These are phyloP conservation scores for Coptodon bakossiorum DNA, from an alignment of 2,113 vertebrate genomes.

Conservation along the genomic window DNA sequence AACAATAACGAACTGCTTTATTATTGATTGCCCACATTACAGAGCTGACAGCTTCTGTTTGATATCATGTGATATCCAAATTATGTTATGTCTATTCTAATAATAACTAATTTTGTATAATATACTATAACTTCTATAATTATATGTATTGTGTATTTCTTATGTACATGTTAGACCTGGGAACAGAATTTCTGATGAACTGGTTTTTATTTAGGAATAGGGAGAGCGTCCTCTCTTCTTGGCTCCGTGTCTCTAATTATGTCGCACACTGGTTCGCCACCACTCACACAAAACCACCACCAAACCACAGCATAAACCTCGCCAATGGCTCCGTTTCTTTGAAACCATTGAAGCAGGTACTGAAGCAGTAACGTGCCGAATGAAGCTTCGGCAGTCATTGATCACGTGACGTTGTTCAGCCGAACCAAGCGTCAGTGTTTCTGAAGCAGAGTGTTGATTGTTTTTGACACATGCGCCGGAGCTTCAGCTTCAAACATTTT, in stretches of 20 bases:
- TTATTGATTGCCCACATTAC: neutral
- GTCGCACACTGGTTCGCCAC: neutral
- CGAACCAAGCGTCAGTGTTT: neutral
- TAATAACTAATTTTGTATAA: neutral
- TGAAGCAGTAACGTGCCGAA: neutral
- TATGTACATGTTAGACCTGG: no score
- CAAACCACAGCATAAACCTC: neutral
- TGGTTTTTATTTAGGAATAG: neutral
- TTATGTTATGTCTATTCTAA: neutral
- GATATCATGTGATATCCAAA: neutral
- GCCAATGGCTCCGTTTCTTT: neutral
- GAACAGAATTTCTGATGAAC: no score
- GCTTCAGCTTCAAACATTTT: neutral
- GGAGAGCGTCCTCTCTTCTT: neutral
- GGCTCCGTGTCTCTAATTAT: neutral
- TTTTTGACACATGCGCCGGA: neutral
- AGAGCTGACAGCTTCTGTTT: neutral
- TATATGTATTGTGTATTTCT: neutral
- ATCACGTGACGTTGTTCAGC: neutral
- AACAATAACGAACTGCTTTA: neutral
- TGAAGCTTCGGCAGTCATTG: neutral
- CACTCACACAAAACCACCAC: neutral
- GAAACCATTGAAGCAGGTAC: neutral
- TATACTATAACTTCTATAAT: neutral
- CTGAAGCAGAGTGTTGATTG: neutral